Evolutionary conservation across 2,888 invertebrate genomes (phyloP).

Genomic region (Pecten maximus): DNA sequence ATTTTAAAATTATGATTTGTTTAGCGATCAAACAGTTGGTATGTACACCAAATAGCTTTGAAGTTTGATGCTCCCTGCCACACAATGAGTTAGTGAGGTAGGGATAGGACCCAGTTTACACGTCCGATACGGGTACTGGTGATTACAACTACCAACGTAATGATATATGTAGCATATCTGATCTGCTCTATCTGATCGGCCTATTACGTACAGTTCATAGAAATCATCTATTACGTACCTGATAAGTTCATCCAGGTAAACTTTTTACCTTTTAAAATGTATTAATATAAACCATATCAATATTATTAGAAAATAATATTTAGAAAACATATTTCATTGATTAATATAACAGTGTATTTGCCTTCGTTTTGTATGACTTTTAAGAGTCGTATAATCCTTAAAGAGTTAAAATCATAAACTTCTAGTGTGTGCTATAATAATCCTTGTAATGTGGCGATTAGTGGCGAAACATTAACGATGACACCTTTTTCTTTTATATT

Average conservation of each 20-base stretch:
- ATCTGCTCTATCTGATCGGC: not conserved
- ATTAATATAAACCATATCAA: no score
- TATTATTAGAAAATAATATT: no score
- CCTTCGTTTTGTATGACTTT: no score
- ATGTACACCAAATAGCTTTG: conserved; percentile 33
- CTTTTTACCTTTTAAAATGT: not conserved
- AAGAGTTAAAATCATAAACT: no score
- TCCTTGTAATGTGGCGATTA: no score
- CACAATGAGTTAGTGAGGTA: conserved; percentile 13
- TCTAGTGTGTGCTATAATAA: no score
- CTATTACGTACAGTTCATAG: not conserved
- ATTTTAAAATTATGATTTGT: conserved; percentile 28
- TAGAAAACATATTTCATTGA: no score
- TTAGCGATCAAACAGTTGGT: conserved; percentile 18
- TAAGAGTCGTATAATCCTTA: no score
- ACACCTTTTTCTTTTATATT: no score
- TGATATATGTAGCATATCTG: conserved; percentile 20
- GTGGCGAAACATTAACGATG: no score
- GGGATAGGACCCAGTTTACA: not conserved
- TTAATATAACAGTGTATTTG: no score
- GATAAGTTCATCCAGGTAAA: conserved; percentile 1
- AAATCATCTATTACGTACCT: conserved; percentile 10
- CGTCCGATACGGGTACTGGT: not conserved
- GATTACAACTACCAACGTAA: not conserved
- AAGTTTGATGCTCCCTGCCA: not conserved